Evolutionary conservation across 2,888 invertebrate species (phyloP).

Genomic region (Lepidonotus clava): DNA sequence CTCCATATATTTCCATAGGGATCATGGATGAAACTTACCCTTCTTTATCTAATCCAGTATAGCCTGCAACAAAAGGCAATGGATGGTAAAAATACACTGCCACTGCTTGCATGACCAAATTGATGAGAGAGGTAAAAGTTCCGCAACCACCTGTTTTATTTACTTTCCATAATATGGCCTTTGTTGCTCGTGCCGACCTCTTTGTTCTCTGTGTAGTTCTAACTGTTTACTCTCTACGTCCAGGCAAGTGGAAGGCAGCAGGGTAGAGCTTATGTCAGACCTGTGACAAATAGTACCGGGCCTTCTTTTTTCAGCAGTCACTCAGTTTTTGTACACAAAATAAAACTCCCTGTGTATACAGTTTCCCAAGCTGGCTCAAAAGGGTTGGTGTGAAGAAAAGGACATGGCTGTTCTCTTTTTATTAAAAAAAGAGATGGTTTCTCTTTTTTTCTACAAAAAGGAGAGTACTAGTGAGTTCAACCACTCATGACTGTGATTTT

Average conservation of each 20-base stretch:
- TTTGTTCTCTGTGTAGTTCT: not conserved
- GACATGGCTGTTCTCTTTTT: not conserved
- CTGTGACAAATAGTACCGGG: not conserved
- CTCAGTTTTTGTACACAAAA: slow-evolving; percentile 7
- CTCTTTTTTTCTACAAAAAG: no score
- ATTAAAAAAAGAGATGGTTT: not conserved
- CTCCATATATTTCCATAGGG: no score
- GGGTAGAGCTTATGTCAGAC: not conserved
- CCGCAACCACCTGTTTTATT: not conserved
- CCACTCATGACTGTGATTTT: no score
- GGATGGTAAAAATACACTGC: not conserved
- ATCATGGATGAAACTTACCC: no score
- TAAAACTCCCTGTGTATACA: not conserved
- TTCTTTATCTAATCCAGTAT: not conserved
- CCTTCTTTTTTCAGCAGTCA: not conserved
- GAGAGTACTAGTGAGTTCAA: not conserved
- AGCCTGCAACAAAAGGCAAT: not conserved
- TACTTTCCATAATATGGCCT: not conserved
- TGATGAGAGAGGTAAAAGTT: not conserved
- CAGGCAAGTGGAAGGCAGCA: not conserved
- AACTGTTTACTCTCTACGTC: not conserved
- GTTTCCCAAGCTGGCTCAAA: not conserved
- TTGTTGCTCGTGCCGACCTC: not conserved
- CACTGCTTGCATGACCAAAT: not conserved
- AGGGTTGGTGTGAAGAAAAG: not conserved